These are phyloP conservation scores for Leucosticte australis DNA, from an alignment of 2,113 vertebrate species.

Conservation along the genomic window DNA sequence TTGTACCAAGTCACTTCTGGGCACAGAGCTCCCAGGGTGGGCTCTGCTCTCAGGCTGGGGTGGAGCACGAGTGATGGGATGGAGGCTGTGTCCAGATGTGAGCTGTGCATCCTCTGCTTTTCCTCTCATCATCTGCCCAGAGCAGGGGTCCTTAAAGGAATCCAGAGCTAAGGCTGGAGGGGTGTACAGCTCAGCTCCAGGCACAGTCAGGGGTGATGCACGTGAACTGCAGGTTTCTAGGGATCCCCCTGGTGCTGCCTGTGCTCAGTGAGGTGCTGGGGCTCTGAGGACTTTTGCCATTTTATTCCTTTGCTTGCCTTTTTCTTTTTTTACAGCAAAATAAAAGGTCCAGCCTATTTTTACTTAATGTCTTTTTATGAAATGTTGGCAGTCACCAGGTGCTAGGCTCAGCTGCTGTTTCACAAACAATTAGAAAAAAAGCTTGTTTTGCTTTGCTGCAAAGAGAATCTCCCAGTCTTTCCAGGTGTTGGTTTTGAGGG, in stretches of 20 bases:
- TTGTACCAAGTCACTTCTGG: background rate
- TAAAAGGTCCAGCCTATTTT: background rate
- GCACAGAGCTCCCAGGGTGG: background rate
- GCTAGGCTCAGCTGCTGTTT: background rate
- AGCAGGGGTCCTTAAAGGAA: background rate
- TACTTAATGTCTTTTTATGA: background rate
- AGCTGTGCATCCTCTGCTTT: background rate
- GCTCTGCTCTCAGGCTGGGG: rapidly evolving
- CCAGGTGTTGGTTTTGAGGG: background rate
- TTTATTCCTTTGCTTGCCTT: background rate
- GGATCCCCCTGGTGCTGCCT: background rate
- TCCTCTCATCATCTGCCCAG: background rate
- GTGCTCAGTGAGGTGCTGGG: background rate
- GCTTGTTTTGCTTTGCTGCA: background rate
- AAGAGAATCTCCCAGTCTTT: background rate
- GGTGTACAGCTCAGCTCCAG: background rate
- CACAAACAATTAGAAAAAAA: background rate
- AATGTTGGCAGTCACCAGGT: background rate
- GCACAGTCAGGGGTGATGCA: background rate
- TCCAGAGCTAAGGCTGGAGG: background rate
- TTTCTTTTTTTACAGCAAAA: background rate
- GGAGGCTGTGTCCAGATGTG: background rate
- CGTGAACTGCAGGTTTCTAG: background rate
- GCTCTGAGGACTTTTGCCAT: background rate
- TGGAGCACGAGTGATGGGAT: background rate